Evolutionary conservation across 2,888 invertebrate species (phyloP), one percentile per base, ranked within the genome.

Genomic region (Zaprionus bogoriensis): DNA sequence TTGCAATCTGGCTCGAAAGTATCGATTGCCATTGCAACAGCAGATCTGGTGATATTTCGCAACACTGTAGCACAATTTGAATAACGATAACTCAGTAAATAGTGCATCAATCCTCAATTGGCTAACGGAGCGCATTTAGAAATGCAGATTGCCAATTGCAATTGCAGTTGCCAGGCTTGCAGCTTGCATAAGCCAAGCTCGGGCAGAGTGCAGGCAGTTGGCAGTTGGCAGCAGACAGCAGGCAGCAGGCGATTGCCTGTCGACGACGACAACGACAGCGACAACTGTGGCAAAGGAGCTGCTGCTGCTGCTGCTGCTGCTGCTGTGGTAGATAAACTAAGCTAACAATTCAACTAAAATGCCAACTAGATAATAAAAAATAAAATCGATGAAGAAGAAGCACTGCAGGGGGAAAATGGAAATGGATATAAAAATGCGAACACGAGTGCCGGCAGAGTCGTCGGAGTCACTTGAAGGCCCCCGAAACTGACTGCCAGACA

Each of bases 261-360:
- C n/a, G n/a, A 10, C 27, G 25, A 22, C 14, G 12, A 39, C 9
- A 4, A 19, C 25, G 17, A 23, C 14, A 7, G 19, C 5, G 46
- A 51, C 32, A 27, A 38, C 23, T 38, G 3, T 14, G 39, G 48
- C 51, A 25, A 59, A 60, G 58, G 58, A 55, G 58, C 65, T 30
- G 17, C 38, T n/a, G n/a, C 28, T 2, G 12, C n/a, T 20, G 23
- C 52, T 32, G 45, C 53, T 14, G 42, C 22, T 25, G 48, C 48
- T 19, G 38, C 17, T 23, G 53, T 54, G 74, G 32, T 67, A 60
- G 70, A 70, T 70, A 73, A 74, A 73, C 67, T 57, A 74, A 67
- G 71, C 76, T 76, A 77, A 79, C 83, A 81, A 86, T 86, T 83
- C 84, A 86, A 83, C 84, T 86, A 71, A 84, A 84, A 84, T 84